These are phyloP conservation scores for Clivina fossor DNA, from an alignment of 2,888 invertebrate species.

Conservation along the genomic window DNA sequence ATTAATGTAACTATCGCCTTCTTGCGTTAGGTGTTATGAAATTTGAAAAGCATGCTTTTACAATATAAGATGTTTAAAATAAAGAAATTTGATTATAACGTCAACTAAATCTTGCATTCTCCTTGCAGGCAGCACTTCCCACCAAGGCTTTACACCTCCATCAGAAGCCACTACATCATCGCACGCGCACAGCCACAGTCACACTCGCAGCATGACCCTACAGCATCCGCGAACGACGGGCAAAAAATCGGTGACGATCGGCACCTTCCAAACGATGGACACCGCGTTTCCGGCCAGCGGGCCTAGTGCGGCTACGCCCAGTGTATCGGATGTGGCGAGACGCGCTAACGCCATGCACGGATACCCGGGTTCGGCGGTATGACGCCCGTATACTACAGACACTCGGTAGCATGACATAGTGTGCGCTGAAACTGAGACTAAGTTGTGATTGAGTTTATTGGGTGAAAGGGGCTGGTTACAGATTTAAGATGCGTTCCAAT, in stretches of 20 bases:
- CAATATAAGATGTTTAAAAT: too few species aligned
- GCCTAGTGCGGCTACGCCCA: constrained; percentile 5
- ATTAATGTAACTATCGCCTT: too few species aligned
- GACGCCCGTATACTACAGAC: constrained; percentile 6
- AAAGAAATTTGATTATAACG: too few species aligned
- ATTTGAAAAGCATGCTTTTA: too few species aligned
- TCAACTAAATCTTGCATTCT: too few species aligned
- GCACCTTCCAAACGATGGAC: constrained; percentile 51
- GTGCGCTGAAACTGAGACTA: constrained; percentile 15
- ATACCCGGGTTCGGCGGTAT: constrained; percentile 27
- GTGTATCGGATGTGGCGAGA: constrained; percentile 11
- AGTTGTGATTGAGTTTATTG: constrained; percentile 16
- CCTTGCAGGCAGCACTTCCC: constrained; percentile 47
- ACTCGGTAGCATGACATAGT: not conserved
- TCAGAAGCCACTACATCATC: constrained; percentile 51
- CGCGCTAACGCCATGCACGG: constrained; percentile 20
- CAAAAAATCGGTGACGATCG: constrained; percentile 52
- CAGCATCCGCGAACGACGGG: constrained; percentile 48
- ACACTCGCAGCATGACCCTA: constrained; percentile 50
- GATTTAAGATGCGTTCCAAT: too few species aligned
- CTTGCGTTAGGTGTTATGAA: too few species aligned
- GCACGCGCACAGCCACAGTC: constrained; percentile 49
- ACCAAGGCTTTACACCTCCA: constrained; percentile 52
- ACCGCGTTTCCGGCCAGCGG: constrained; percentile 20
- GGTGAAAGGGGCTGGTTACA: too few species aligned